A percentile compares a stretch with the other conserved stretches of the same genome.
Evolutionary conservation across 2,797 vertebrate species (phyloP).

Genomic region (Limosa lapponica): DNA sequence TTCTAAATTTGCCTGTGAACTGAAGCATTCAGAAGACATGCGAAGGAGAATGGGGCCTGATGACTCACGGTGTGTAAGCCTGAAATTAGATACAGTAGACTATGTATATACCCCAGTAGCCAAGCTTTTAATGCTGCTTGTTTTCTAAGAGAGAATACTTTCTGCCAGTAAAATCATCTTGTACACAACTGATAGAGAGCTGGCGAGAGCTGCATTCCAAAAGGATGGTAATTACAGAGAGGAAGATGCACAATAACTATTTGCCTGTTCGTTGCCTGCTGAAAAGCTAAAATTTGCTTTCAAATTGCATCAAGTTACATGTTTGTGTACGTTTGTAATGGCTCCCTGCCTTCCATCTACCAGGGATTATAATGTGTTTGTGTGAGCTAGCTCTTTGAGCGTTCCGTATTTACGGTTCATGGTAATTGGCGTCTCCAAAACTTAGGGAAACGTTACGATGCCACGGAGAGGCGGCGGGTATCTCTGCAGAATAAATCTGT

Average conservation of each 20-base stretch:
- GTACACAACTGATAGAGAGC: not conserved
- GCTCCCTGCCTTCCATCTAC: not conserved
- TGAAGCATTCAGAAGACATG: not conserved
- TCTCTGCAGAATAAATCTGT: too few relatives aligned
- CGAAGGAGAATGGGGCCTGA: not conserved
- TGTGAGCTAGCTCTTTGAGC: not conserved
- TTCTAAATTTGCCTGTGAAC: not conserved
- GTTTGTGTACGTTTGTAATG: not conserved
- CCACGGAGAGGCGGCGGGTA: not conserved
- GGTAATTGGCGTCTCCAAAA: not conserved
- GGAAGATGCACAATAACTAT: not conserved
- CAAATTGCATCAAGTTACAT: accelerated
- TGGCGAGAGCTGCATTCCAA: not conserved
- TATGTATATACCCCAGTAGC: accelerated
- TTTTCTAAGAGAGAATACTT: not conserved
- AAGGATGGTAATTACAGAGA: not conserved
- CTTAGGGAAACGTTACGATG: accelerated
- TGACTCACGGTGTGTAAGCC: not conserved
- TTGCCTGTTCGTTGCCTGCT: not conserved
- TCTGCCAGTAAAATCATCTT: not conserved
- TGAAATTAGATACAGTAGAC: accelerated
- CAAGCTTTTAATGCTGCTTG: not conserved
- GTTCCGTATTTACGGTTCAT: accelerated
- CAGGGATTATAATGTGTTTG: not conserved
- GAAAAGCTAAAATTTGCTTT: not conserved